Evolutionary conservation across 2,888 invertebrate species (phyloP).

Genomic region (Masnerella sp.): DNA sequence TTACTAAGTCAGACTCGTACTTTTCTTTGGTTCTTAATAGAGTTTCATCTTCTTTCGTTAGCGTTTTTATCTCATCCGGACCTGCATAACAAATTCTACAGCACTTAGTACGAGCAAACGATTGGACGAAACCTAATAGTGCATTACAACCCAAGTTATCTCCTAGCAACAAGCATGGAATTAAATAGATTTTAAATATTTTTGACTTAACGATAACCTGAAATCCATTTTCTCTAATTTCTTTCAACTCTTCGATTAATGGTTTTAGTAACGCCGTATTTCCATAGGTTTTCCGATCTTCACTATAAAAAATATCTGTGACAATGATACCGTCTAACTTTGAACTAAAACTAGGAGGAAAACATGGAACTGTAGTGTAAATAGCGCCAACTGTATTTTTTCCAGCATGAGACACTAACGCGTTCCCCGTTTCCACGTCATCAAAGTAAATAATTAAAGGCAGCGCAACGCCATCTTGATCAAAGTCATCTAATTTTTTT

Average conservation of each 20-base stretch:
- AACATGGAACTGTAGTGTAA: conserved; percentile 35
- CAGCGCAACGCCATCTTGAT: conserved; percentile 20
- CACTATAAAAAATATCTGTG: conserved; percentile 4
- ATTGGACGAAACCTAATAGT: conserved; percentile 39
- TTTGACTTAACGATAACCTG: conserved; percentile 3
- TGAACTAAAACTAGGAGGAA: conserved; percentile 28
- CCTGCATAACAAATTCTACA: conserved; percentile 43
- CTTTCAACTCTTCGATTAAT: conserved; percentile 20
- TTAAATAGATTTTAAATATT: conserved; percentile 20
- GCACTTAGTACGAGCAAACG: conserved; percentile 23
- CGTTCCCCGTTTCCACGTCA: conserved; percentile 26
- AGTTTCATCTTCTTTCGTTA: conserved; percentile 30
- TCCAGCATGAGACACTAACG: conserved; percentile 26
- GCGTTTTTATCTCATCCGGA: neutral
- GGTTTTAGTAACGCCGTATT: conserved; percentile 26
- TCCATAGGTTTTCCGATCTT: conserved; percentile 33
- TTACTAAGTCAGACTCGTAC: conserved; percentile 6
- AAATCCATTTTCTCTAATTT: conserved; percentile 10
- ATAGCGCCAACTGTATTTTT: conserved; percentile 27
- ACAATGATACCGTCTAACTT: conserved; percentile 26
- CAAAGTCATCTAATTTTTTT: conserved; percentile 4
- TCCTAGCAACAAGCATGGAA: conserved; percentile 25
- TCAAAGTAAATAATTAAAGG: conserved; percentile 26
- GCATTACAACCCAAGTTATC: conserved; percentile 39
- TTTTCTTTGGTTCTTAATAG: conserved; percentile 30